Conservation (phyloP, 2,113 vertebrate species). For the Cromileptes altivelis region DNA sequence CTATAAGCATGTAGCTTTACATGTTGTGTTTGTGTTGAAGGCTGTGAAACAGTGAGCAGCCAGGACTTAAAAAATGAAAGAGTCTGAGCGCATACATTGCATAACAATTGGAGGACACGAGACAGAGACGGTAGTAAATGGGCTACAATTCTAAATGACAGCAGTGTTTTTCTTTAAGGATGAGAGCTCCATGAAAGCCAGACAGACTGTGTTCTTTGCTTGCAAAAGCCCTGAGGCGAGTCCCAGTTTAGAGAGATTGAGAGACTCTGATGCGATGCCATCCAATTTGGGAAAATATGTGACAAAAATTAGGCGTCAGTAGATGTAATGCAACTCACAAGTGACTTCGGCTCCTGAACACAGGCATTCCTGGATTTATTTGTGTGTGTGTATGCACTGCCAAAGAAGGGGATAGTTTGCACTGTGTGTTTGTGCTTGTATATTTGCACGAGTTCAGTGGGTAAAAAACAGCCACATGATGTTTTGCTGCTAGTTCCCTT, state of each 20-base stretch:
- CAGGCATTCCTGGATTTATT: slow-evolving; percentile 40
- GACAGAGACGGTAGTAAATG: slow-evolving; percentile 30
- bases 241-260: slow-evolving; percentile 35
- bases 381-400: slow-evolving; percentile 12
- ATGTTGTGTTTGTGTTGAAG: slow-evolving; percentile 13
- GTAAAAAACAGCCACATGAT: slow-evolving; percentile 77
- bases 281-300: slow-evolving; percentile 53
- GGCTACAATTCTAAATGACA: slow-evolving; percentile 49
- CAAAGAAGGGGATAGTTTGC: slow-evolving; percentile 32
- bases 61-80: not conserved
- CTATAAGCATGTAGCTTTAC: not conserved
- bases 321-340: slow-evolving; percentile 47
- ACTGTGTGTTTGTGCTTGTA: slow-evolving; percentile 34
- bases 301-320: slow-evolving; percentile 57
- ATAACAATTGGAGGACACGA: slow-evolving; percentile 31
- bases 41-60: not conserved
- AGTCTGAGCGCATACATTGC: slow-evolving; percentile 24
- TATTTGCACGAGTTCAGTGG: slow-evolving; percentile 57
- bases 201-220: slow-evolving; percentile 55
- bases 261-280: slow-evolving; percentile 46
- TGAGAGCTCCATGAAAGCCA: slow-evolving; percentile 44
- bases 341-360: slow-evolving; percentile 34
- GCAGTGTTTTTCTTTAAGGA: slow-evolving; percentile 52
- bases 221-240: slow-evolving; percentile 45
- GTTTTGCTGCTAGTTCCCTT: slow-evolving; percentile 73